Evolutionary conservation across 1,140 invertebrate species (phyloP).

Genomic region (Maconellicoccus hirsutus): DNA sequence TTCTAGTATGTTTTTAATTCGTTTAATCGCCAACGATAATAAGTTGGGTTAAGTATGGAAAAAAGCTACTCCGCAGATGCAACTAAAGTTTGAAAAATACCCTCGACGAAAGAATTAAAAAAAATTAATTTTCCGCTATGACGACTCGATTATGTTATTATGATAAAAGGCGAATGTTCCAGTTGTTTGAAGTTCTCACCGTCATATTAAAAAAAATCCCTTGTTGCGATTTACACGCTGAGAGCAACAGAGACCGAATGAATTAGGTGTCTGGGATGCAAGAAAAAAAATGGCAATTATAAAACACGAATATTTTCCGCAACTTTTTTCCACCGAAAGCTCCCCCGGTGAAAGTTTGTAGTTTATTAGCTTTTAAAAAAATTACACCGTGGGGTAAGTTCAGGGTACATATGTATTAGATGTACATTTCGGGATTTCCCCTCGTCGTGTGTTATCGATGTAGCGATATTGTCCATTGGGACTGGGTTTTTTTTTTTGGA

Average conservation of each 20-base stretch:
- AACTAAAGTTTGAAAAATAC: background rate
- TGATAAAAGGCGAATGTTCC: conserved; percentile 3
- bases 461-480: too few species aligned
- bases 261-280: too few species aligned
- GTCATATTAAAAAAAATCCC: conserved; percentile 1
- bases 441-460: too few species aligned
- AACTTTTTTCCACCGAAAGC: background rate
- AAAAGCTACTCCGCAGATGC: background rate
- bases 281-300: background rate
- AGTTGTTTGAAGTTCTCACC: conserved; percentile 7
- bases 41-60: background rate
- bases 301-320: conserved; percentile 8
- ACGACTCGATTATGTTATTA: conserved; percentile 9
- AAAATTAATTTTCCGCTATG: conserved; percentile 9
- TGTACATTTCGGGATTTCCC: too few species aligned
- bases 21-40: background rate
- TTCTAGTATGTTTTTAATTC: background rate
- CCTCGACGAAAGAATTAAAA: conserved; percentile 1
- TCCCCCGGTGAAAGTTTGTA: background rate
- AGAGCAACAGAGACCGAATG: too few species aligned
- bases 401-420: background rate
- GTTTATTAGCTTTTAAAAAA: conserved; percentile 6
- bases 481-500: too few species aligned
- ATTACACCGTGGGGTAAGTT: background rate
- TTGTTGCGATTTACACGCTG: background rate